Evolutionary conservation across 2,797 vertebrate species (phyloP).

Genomic region (Rhodeus uyekii): DNA sequence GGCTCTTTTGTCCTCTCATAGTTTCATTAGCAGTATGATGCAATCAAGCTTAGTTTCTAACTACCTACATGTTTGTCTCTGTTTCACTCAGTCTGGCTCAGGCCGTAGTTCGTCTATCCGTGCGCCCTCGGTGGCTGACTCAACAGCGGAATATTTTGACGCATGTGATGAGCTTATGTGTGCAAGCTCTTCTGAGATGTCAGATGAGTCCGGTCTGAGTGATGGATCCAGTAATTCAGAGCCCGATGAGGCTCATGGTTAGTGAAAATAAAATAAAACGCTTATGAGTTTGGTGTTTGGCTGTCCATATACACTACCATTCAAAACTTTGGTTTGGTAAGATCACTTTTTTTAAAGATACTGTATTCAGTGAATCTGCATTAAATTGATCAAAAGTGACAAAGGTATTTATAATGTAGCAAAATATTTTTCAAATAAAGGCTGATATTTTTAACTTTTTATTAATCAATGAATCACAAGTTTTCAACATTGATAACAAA

Average conservation of each 20-base stretch:
- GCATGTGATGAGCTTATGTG: slow-evolving; percentile 85
- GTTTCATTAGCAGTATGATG: neutral
- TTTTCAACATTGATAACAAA: neutral
- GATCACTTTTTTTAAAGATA: neutral
- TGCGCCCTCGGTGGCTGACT: slow-evolving; percentile 83
- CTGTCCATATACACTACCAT: neutral
- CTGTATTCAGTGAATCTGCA: neutral
- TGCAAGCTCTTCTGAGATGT: slow-evolving; percentile 83
- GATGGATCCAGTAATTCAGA: slow-evolving; percentile 87
- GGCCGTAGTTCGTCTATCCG: slow-evolving; percentile 70
- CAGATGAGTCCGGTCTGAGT: slow-evolving; percentile 84
- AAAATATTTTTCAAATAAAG: neutral
- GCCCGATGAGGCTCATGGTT: slow-evolving; percentile 77
- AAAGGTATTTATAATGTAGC: neutral
- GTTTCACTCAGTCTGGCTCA: slow-evolving; percentile 49
- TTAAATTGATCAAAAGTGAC: neutral
- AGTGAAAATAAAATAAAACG: slow-evolving; percentile 24
- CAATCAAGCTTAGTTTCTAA: neutral
- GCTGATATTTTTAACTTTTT: neutral
- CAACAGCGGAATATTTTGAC: slow-evolving; percentile 88
- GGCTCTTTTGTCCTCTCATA: neutral
- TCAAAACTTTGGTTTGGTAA: neutral
- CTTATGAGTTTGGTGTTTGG: neutral
- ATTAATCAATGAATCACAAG: neutral
- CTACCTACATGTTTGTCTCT: slow-evolving; percentile 13